Evolutionary conservation across 2,113 vertebrate species (phyloP).

Genomic region (Apeltes quadracus): DNA sequence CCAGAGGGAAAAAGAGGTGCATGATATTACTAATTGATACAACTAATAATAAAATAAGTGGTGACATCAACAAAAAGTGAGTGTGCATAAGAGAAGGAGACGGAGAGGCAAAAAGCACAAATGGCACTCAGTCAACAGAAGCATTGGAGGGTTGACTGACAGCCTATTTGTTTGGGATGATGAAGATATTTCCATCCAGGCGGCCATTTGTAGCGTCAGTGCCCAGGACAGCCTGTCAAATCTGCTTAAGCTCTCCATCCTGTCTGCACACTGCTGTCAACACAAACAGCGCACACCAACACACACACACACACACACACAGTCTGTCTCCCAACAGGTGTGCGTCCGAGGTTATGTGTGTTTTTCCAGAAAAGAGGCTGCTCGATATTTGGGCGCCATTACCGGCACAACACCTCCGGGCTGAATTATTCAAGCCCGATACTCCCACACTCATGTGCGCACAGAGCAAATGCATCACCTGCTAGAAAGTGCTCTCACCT

Average conservation of each 20-base stretch:
- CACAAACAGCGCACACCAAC: constrained; percentile 22
- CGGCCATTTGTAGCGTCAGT: constrained; percentile 73
- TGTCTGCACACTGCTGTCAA: constrained; percentile 51
- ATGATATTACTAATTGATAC: no score
- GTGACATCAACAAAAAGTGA: constrained; percentile 29
- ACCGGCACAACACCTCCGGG: constrained; percentile 45
- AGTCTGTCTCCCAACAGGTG: constrained; percentile 49
- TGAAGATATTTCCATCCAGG: constrained; percentile 77
- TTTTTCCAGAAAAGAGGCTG: constrained; percentile 30
- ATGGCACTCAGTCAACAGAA: constrained; percentile 42
- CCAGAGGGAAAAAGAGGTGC: constrained; percentile 7
- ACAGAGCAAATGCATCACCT: constrained; percentile 35
- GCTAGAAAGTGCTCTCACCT: background rate
- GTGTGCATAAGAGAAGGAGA: background rate
- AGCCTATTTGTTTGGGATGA: constrained; percentile 70
- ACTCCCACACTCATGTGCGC: constrained; percentile 23
- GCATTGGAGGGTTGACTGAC: constrained; percentile 60
- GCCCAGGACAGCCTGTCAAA: constrained; percentile 76
- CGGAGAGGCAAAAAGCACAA: constrained; percentile 11
- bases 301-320: constrained; percentile 20
- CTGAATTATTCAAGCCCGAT: constrained; percentile 57
- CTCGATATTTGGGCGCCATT: constrained; percentile 34
- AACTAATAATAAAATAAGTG: constrained; percentile 19
- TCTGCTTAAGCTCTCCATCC: constrained; percentile 68
- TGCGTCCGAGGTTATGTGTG: constrained; percentile 21